phyloP scores from a whole-genome alignment of 2,888 invertebrate genomes.

The Polydrusus pterygomalis region DNA sequence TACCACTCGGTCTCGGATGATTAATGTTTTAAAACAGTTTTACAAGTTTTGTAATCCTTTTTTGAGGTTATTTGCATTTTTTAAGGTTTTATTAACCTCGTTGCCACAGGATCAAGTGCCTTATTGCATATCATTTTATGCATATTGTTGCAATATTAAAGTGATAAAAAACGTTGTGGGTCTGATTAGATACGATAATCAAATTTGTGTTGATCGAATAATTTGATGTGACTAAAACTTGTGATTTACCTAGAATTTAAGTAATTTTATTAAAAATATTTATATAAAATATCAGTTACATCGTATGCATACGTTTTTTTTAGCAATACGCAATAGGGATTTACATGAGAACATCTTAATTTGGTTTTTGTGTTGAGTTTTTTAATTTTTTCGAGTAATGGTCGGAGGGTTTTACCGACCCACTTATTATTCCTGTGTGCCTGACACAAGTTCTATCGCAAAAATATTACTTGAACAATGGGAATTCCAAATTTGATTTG shows the following conservation, averaged over 20 bases:
- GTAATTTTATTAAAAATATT: constrained; percentile 3
- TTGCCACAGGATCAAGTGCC: not conserved
- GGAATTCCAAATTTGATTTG: too few relatives aligned
- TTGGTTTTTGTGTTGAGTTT: not conserved
- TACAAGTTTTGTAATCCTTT: not conserved
- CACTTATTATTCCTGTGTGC: too few relatives aligned
- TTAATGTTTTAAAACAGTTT: not conserved
- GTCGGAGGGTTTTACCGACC: too few relatives aligned
- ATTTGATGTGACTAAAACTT: constrained; percentile 15
- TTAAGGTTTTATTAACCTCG: constrained; percentile 16
- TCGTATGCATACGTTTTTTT: not conserved
- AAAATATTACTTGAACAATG: too few relatives aligned
- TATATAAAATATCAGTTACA: too few relatives aligned
- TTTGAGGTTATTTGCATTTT: constrained; percentile 3
- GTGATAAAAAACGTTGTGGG: constrained; percentile 1
- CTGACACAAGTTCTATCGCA: too few relatives aligned
- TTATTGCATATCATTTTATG: constrained; percentile 39
- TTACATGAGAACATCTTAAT: not conserved
- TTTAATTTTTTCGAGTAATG: not conserved
- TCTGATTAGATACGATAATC: constrained; percentile 19
- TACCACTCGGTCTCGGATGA: constrained; percentile 16
- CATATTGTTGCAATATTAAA: constrained; percentile 22
- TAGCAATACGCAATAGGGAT: not conserved
- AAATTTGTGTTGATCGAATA: not conserved
- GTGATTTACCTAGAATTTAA: constrained; percentile 15